Evolutionary conservation across 2,797 vertebrate species (phyloP), one percentile per base, ranked within the genome.

Genomic region (Intellagama lesueurii): DNA sequence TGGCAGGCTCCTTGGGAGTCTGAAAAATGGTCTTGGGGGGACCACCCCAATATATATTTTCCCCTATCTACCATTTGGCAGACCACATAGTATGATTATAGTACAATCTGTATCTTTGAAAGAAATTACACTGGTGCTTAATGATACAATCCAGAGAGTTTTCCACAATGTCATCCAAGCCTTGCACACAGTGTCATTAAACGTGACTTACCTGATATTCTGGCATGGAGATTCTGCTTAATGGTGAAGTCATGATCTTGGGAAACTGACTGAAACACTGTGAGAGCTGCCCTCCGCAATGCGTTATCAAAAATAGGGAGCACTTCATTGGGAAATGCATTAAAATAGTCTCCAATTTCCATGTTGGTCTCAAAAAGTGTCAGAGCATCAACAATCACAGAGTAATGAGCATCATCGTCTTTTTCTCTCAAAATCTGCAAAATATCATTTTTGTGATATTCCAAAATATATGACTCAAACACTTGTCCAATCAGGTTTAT

Each of bases 341-440:
- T 99, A 95, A 99, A 99, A 93, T 97, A 99, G 83, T 99, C 98
- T 24, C 98, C 98, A 84, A 99, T 97, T 96, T 99, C 99, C 99
- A 99, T 99, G 91, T 98, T 99, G 84, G 98, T 97, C 94, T 99
- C 98, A 64, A 99, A 99, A 88, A 99, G 96, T 0, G 98, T 99
- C 98, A 99, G 97, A 82, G 99, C 98, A 4, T 99, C 98, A 32
- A 99, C 94, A 47, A 98, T 94, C 17, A 99, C 92, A 0, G 98
- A 83, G 30, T 97, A 98, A 94, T 99, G 99, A 0, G 95, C 95
- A n/a, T 98, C 97, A 0, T 97, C 96, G 1, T 97, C 93, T 0
- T 66, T 49, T 72, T 98, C 97, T 91, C 94, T 92, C 64, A 97
- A 93, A 90, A 98, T 97, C 82, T 96, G 95, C n/a, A 97, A 91